These are phyloP conservation scores for Netelia virgata DNA, from an alignment of 2,888 invertebrate genomes.

Conservation along the genomic window DNA sequence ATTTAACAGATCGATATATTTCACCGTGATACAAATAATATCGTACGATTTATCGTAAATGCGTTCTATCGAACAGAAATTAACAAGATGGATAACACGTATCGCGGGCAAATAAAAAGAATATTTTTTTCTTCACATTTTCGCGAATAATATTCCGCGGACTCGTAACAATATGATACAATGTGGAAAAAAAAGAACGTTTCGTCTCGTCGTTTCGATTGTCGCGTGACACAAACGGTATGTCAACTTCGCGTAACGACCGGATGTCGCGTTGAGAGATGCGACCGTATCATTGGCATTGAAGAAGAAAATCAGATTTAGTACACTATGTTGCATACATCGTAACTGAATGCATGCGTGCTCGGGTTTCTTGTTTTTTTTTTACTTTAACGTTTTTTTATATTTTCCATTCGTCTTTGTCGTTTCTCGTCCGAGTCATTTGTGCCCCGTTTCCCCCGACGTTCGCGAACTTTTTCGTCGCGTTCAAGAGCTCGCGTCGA, in stretches of 20 bases:
- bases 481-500: constrained; percentile 23
- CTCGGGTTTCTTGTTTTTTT: background rate
- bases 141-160: background rate
- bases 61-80: background rate
- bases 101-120: background rate
- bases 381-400: constrained; percentile 1
- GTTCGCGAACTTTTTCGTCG: constrained; percentile 7
- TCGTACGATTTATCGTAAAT: no score
- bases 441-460: constrained; percentile 19
- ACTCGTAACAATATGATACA: constrained; percentile 42
- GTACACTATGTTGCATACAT: background rate
- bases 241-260: constrained; percentile 62
- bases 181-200: constrained; percentile 11
- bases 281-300: constrained; percentile 54
- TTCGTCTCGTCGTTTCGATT: constrained; percentile 44
- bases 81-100: background rate
- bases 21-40: no score
- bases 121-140: constrained; percentile 21
- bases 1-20: no score
- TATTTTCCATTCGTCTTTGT: constrained; percentile 22
- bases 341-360: constrained; percentile 20
- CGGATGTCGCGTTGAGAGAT: constrained; percentile 64
- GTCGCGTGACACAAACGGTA: constrained; percentile 60
- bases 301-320: constrained; percentile 46
- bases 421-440: background rate